Evolutionary conservation across 2,797 vertebrate species (phyloP), one percentile per base, ranked within the genome.

Genomic region (Strix occidentalis): DNA sequence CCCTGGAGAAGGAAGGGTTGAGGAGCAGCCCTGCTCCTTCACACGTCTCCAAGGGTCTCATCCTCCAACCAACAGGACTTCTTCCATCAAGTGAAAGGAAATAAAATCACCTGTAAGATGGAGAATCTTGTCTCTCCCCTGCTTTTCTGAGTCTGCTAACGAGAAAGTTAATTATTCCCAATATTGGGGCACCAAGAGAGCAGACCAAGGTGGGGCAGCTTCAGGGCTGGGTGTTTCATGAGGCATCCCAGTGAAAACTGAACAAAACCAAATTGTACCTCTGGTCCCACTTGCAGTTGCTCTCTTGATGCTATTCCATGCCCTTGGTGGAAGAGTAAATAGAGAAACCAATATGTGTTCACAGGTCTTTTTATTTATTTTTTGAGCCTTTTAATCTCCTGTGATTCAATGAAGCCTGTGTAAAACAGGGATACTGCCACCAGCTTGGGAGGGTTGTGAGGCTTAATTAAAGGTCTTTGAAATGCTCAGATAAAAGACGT

Each of bases 21-120:
- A 90, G 87, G 60, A 84, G 25, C 31, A 41, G n/a, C 26, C 48
- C 50, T 35, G 37, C 12, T 56, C 37, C 48, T 25, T 13, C 81
- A 41, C 0, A 3, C 2, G 0, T 7, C 16, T 37, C 64, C 37
- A 9, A 26, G 53, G 20, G 9, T 33, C 35, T 28, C 3, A 0
- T 50, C 46, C 53, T 68, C 37, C 82, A 46, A 29, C 35, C 57
- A 35, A 2, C 35, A 57, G 57, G 57, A 56, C 28, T 37, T 83
- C 16, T 43, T 2, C 66, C 63, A 60, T 7, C 16, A 28, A 29
- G 12, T 13, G 10, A 28, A 68, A 87, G 50, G 57, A 84, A 8
- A 56, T 18, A 65, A 70, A 81, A 63, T n/a, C 69, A 10, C 31
- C 39, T 0, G 0, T 13, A 24, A 64, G 29, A 29, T 10, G 51